Evolutionary conservation across 2,113 vertebrate species (phyloP).

Genomic region (Ictalurus furcatus): DNA sequence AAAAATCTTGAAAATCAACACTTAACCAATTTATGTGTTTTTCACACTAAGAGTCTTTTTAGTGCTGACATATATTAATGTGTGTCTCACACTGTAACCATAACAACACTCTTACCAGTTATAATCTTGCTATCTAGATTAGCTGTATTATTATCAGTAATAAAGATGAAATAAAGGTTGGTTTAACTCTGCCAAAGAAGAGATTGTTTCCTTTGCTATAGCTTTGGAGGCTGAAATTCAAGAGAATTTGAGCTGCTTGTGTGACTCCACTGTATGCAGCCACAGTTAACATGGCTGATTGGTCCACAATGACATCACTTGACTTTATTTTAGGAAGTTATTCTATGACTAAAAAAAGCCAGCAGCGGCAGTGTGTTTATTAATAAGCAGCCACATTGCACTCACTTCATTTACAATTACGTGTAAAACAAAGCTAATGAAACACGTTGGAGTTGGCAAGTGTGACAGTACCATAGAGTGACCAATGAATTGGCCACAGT

Average conservation of each 20-base stretch:
- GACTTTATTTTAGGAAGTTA: background rate
- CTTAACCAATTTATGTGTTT: background rate
- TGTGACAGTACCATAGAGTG: background rate
- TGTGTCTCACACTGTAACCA: background rate
- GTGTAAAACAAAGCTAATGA: background rate
- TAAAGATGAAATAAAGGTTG: background rate
- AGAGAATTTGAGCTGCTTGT: no score
- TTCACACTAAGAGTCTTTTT: background rate
- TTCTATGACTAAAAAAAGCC: no score
- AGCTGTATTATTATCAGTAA: background rate
- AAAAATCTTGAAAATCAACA: background rate
- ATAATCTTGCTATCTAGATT: background rate
- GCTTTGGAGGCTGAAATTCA: no score
- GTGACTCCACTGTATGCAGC: no score
- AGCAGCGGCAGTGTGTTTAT: background rate
- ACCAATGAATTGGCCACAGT: background rate
- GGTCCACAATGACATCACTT: no score
- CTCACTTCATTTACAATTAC: background rate
- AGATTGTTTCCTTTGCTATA: background rate
- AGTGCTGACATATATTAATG: background rate
- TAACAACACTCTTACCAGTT: background rate
- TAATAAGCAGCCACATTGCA: background rate
- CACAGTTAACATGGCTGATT: background rate
- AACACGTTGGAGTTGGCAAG: no score
- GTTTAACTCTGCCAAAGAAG: background rate